Percentiles rank a stretch among this genome's conserved stretches.
Conservation (phyloP, 2,113 vertebrate genomes). For the Acanthochromis polyacanthus region DNA sequence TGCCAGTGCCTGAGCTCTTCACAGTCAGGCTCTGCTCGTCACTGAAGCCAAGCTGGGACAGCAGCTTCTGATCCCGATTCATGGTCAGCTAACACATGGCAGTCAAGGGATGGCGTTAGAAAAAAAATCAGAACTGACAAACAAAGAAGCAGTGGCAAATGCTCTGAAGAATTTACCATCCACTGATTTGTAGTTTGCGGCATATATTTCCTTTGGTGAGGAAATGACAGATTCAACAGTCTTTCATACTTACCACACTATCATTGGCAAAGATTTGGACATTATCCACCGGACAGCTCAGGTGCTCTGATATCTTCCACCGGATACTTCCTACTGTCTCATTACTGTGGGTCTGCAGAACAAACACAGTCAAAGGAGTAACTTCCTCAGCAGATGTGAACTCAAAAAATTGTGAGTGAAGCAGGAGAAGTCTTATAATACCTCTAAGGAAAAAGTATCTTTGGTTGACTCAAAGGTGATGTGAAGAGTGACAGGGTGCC, state of each 20-base stretch:
- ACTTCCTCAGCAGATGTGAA: constrained; percentile 8
- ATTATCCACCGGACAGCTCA: constrained; percentile 96
- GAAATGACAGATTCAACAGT: neutral
- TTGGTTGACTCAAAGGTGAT: constrained; percentile 98
- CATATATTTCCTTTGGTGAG: neutral
- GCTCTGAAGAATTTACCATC: neutral
- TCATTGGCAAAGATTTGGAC: constrained; percentile 99
- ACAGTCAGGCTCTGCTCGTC: constrained; percentile 96
- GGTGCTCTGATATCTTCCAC: constrained; percentile 97
- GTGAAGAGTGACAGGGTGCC: constrained; percentile 96
- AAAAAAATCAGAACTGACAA: neutral
- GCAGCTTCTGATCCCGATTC: constrained; percentile 98
- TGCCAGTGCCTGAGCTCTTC: constrained; percentile 95
- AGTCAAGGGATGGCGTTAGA: constrained; percentile 23
- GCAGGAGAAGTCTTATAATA: constrained; percentile 57
- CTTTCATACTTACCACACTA: constrained; percentile 89
- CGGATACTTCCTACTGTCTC: constrained; percentile 96
- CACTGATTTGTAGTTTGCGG: constrained; percentile 1
- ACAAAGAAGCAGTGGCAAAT: neutral
- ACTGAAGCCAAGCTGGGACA: constrained; percentile 96
- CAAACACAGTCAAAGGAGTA: constrained; percentile 33
- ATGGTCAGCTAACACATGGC: constrained; percentile 89
- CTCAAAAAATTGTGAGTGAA: neutral
- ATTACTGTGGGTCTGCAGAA: constrained; percentile 95
- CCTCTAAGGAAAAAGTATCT: constrained; percentile 97